These are phyloP conservation scores for Gambusia yucatana DNA, from an alignment of 2,797 vertebrate species.

Conservation along the genomic window DNA sequence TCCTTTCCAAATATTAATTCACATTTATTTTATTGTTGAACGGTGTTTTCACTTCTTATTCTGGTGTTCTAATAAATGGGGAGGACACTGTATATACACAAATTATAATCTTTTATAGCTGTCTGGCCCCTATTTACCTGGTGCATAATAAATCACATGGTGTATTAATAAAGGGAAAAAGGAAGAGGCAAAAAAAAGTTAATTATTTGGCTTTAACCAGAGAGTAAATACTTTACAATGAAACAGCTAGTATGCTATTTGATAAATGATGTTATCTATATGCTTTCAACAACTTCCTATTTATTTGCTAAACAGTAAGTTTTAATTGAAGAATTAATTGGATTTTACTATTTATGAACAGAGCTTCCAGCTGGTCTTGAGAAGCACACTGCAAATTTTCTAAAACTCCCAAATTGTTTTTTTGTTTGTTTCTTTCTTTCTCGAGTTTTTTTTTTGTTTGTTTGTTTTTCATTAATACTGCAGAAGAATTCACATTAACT, in stretches of 20 bases:
- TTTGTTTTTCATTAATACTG: neutral
- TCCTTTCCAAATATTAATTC: neutral
- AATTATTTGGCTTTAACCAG: neutral
- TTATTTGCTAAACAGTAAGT: neutral
- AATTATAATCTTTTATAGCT: neutral
- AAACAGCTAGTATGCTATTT: neutral
- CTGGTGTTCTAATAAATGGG: neutral
- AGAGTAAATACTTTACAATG: neutral
- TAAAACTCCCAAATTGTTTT: neutral
- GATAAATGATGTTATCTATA: neutral
- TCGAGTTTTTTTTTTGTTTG: neutral
- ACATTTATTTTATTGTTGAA: neutral
- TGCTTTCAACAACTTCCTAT: neutral
- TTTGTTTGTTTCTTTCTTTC: neutral
- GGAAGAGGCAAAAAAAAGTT: neutral
- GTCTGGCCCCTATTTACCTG: neutral
- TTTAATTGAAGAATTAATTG: neutral
- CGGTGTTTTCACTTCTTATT: neutral
- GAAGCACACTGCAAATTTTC: neutral
- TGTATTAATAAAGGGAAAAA: neutral
- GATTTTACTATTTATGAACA: neutral
- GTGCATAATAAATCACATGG: neutral
- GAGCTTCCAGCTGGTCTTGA: neutral
- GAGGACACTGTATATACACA: neutral
- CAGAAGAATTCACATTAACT: neutral